These are phyloP conservation scores for Blomia tropicalis DNA, from an alignment of 2,888 invertebrate genomes.

Conservation along the genomic window DNA sequence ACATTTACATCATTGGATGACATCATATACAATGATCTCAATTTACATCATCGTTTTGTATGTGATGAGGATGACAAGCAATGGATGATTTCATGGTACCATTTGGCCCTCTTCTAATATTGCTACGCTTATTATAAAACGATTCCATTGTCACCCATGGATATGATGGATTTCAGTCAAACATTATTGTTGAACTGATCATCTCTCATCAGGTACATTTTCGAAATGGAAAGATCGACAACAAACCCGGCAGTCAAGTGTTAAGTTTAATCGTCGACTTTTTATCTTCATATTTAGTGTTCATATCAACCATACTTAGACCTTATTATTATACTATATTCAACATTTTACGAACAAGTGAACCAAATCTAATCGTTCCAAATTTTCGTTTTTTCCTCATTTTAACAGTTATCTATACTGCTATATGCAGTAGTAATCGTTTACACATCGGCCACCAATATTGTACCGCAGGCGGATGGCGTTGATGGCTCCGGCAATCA, in stretches of 20 bases:
- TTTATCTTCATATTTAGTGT: not conserved
- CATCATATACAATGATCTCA: no score
- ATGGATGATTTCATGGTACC: no score
- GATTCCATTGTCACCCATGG: slow-evolving; percentile 11
- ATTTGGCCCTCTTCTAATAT: no score
- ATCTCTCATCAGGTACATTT: no score
- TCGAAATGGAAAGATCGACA: not conserved
- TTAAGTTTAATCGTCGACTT: not conserved
- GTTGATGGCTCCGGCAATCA: not conserved
- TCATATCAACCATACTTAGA: not conserved
- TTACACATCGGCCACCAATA: not conserved
- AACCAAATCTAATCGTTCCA: not conserved
- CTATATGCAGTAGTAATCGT: slow-evolving; percentile 1
- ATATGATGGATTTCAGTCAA: no score
- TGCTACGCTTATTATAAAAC: not conserved
- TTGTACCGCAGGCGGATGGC: no score
- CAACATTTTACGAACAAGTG: no score
- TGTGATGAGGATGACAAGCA: no score
- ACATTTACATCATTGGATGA: no score
- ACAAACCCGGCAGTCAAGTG: no score
- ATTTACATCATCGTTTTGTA: no score
- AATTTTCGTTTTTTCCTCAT: not conserved
- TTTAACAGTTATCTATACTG: not conserved
- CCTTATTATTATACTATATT: not conserved
- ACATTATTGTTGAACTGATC: no score